Base-by-base conservation (phyloP, 2,888 invertebrate genomes). In the Nomada fabriciana region DNA sequence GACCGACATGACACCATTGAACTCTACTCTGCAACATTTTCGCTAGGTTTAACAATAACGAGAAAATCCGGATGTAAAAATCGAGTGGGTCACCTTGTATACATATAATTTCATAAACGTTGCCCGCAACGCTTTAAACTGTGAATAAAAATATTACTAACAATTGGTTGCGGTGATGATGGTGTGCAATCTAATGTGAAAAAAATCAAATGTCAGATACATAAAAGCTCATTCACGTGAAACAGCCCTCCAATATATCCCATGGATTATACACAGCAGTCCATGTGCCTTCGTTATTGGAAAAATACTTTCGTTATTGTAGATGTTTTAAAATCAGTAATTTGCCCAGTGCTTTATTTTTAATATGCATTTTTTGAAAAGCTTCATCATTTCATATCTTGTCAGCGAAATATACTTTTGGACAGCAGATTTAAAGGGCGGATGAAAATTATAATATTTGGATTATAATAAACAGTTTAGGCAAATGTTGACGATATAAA, bases 141-240 rank as follows among this genome's bases (percentile, higher is more conserved):
- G 36, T n/a, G 36, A 68, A 59, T 74, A 67, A 68, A 75, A 60
- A 60, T 68, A 59, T 75, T 68, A 60, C 13, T 42, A 68, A 23
- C 50, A 50, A 68, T 60, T 53, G 68, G 29, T 60, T 29, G 42
- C 36, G 13, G 53, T 18, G 69, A 65, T 18, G 20, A 59, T 18
- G n/a, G 23, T 29, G 70, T 5, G 47, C 47, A 23, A 47, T 70
- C 70, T 42, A 67, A 23, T 42, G 52, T 59, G 13, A 18, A 60
- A 36, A 64, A 68, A 75, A 70, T 73, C 73, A 67, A 50, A 72
- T 23, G 53, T 65, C 25, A 67, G 29, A 52, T 53, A 57, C 60
- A 52, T 42, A 23, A 42, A 73, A 25, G 47, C 73, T 15, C 61
- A 60, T 68, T 47, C 50, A 29, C 43, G n/a, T 69, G 73, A 83